Base-by-base conservation (phyloP, 2,113 vertebrate species). In the Periophthalmodon schlosseri region DNA sequence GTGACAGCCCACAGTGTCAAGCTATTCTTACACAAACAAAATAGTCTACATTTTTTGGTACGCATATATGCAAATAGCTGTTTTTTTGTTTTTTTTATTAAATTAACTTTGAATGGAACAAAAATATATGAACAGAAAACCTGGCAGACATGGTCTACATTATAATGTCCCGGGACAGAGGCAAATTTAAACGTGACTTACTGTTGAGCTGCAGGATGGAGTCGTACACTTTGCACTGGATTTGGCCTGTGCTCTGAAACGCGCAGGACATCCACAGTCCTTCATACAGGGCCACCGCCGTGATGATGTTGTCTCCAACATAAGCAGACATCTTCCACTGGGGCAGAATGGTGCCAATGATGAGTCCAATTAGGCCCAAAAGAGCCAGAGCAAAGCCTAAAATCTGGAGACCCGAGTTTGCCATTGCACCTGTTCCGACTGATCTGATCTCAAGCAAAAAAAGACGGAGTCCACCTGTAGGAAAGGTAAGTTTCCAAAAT, bases 251-350 rank as follows among this genome's bases (percentile, higher is more conserved):
- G 80, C 94, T 95, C 91, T 96, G 96, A 47, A 85, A 95, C 3
- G 94, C 92, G 58, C 96, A 97, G 6, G 94, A 94, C 96, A 96
- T 97, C 95, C 95, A 96, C 28, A 97, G 91, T 6, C 96, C 96
- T 58, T 95, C 92, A 80, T 96, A 96, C 92, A 95, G 93, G 57
- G 95, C 90, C 72, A 96, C 83, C 0, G 95, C 95, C 0, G 95
- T 96, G 89, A 97, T 95, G 78, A 96, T 96, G 85, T 94, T 95
- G 86, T 95, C 95, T 10, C 95, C 95, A 0, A 94, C 95, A 4
- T 95, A 96, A 0, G 95, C 93, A 0, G 95, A 96, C 94, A 96
- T 94, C 89, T 96, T 93, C 96, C 96, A 97, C 80, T 96, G 95
- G 0, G 96, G 96, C 81, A 97, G 66, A 61, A 96, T 95, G 7